Conservation (phyloP, 2,797 vertebrate genomes). For the Clangula hyemalis region DNA sequence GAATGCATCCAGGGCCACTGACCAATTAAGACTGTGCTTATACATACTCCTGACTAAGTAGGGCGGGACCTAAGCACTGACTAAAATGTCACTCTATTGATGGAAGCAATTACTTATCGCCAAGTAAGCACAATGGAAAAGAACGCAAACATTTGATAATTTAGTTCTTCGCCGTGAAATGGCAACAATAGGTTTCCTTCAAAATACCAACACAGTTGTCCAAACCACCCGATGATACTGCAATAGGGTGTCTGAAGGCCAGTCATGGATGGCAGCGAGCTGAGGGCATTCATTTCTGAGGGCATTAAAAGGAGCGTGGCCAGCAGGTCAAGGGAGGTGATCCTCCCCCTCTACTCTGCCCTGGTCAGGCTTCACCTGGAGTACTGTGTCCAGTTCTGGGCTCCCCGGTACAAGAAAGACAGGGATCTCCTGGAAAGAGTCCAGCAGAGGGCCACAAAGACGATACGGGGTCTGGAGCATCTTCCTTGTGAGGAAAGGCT, state of each 20-base stretch:
- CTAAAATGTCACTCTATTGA: background rate
- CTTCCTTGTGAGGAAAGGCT: too few relatives aligned
- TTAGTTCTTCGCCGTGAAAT: background rate
- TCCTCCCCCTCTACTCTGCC: too few relatives aligned
- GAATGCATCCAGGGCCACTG: background rate
- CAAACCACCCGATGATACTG: rapidly evolving
- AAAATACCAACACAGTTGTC: background rate
- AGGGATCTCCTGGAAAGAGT: too few relatives aligned
- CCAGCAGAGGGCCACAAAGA: too few relatives aligned
- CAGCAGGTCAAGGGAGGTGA: too few relatives aligned
- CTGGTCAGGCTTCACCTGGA: too few relatives aligned
- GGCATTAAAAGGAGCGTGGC: too few relatives aligned
- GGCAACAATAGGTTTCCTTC: background rate
- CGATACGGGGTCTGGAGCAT: too few relatives aligned
- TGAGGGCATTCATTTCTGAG: background rate
- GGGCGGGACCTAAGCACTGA: background rate
- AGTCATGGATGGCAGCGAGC: background rate
- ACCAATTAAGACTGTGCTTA: rapidly evolving
- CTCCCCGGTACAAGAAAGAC: too few relatives aligned
- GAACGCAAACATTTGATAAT: background rate
- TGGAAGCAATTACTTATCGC: background rate
- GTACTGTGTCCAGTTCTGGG: too few relatives aligned
- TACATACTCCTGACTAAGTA: background rate
- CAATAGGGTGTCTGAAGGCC: background rate
- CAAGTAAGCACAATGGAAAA: background rate